phyloP scores from a whole-genome alignment of 1,140 invertebrate species.

The Tetragnatha versicolor region DNA sequence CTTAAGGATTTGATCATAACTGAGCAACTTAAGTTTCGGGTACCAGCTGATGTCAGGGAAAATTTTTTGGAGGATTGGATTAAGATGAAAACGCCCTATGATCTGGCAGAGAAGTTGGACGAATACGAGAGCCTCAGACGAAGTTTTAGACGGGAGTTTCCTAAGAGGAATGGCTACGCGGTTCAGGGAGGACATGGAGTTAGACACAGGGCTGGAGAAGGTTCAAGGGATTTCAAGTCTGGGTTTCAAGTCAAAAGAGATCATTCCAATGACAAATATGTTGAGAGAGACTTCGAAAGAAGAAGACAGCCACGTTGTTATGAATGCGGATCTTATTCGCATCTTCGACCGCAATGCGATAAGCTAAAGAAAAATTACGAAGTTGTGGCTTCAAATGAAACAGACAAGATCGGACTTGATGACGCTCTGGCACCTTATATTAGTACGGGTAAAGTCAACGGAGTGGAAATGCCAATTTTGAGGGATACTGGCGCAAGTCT shows the following conservation, averaged over 20 bases:
- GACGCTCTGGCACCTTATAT: neutral
- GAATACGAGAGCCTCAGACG: neutral
- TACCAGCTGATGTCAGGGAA: neutral
- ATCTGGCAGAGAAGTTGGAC: neutral
- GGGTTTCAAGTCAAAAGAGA: too few species aligned
- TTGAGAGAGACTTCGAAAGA: neutral
- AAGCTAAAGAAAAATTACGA: neutral
- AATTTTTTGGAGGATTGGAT: neutral
- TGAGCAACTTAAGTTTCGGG: neutral
- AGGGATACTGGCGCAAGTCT: neutral
- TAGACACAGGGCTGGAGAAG: too few species aligned
- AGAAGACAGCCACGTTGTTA: neutral
- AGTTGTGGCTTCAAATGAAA: too few species aligned
- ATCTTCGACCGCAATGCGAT: constrained; percentile 1
- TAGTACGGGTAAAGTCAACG: neutral
- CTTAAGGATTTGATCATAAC: neutral
- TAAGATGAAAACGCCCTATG: neutral
- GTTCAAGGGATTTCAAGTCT: too few species aligned
- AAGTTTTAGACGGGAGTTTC: neutral
- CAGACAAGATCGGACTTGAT: neutral
- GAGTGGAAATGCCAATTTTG: neutral
- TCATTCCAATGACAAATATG: neutral
- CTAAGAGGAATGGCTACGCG: neutral
- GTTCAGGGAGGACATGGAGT: too few species aligned
- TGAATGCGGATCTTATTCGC: neutral